Conservation (phyloP, 2,888 invertebrate species). For the Oxycera nigricornis region DNA sequence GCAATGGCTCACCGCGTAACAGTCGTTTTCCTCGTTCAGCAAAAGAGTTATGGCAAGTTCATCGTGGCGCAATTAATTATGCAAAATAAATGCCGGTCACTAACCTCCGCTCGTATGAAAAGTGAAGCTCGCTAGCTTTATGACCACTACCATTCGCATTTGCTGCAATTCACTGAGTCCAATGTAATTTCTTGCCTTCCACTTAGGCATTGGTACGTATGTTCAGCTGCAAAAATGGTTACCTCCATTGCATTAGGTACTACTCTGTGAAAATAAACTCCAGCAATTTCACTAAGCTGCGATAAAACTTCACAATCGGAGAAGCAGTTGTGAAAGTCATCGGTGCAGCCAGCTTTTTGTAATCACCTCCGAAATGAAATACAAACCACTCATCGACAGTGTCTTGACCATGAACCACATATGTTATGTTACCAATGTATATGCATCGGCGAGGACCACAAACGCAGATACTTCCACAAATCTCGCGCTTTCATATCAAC, state of each 20-base stretch:
- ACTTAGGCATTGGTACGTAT: too few species aligned
- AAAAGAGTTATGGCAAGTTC: too few species aligned
- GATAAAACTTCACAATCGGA: neutral
- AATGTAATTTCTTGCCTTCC: too few species aligned
- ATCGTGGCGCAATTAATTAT: too few species aligned
- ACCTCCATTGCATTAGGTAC: neutral
- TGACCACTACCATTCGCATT: too few species aligned
- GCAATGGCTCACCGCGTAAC: too few species aligned
- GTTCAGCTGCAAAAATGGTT: too few species aligned
- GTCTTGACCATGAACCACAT: constrained; percentile 11
- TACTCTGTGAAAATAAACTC: neutral
- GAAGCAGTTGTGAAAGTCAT: neutral
- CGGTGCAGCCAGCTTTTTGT: neutral
- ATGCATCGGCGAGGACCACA: neutral
- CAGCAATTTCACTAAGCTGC: neutral
- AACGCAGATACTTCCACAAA: neutral
- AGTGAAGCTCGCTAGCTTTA: too few species aligned
- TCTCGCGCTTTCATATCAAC: neutral
- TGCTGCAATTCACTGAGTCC: too few species aligned
- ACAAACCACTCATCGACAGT: neutral
- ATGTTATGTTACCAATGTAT: neutral
- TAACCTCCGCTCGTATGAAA: too few species aligned
- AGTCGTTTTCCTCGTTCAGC: too few species aligned
- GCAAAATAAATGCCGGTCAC: too few species aligned
- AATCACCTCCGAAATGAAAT: neutral